Percentiles rank a stretch among this genome's conserved stretches.
phyloP scores from a whole-genome alignment of 2,888 invertebrate genomes.

The Saturnia japonica region DNA sequence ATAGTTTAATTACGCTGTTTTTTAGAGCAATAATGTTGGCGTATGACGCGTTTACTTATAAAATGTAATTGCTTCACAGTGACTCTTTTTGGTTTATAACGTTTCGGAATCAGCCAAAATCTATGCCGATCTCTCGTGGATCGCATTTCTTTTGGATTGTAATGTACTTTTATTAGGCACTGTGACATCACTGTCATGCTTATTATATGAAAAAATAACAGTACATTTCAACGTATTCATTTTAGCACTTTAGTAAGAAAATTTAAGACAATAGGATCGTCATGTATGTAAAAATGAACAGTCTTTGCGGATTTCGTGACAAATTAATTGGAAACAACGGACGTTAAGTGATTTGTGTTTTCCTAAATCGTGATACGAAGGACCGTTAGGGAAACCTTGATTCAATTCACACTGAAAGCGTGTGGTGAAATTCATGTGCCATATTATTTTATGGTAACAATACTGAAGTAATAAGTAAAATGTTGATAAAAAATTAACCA shows the following conservation, averaged over 20 bases:
- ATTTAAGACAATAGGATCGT: not conserved
- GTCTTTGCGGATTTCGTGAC: conserved; percentile 14
- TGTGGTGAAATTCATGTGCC: conserved; percentile 17
- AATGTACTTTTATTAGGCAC: not conserved
- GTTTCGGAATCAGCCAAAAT: not conserved
- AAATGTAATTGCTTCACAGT: too few species aligned
- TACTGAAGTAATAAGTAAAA: too few species aligned
- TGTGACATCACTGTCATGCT: not conserved
- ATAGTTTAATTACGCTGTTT: too few species aligned
- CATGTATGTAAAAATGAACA: not conserved
- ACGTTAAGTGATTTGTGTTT: conserved; percentile 13
- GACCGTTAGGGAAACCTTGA: conserved; percentile 23
- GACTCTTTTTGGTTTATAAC: not conserved
- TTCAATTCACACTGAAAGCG: conserved; percentile 15
- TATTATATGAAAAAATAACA: too few species aligned
- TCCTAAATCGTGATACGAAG: conserved; percentile 6
- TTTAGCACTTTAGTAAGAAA: conserved; percentile 3
- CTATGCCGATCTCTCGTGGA: not conserved
- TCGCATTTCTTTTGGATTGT: too few species aligned
- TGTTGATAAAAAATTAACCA: too few species aligned
- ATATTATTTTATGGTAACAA: conserved; percentile 1
- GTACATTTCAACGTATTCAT: not conserved
- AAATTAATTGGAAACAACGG: conserved; percentile 16
- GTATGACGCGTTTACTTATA: too few species aligned
- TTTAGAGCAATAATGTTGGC: too few species aligned